Percentiles rank a stretch among this genome's conserved stretches.
Evolutionary conservation across 2,797 vertebrate species (phyloP).

Genomic region (Limnodromus scolopaceus): DNA sequence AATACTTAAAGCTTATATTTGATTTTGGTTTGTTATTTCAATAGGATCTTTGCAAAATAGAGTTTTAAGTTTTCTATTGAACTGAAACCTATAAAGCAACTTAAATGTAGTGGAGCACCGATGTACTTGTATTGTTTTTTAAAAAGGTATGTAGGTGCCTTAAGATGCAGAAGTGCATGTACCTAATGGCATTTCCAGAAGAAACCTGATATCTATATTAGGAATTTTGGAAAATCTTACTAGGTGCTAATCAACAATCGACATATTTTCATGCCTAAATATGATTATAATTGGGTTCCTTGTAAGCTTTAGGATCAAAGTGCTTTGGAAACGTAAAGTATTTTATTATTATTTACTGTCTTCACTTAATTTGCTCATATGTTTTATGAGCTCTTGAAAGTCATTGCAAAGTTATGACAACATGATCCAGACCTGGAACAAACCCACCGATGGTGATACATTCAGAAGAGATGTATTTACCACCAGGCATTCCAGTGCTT

Average conservation of each 20-base stretch:
- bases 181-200: neutral
- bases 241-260: neutral
- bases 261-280: neutral
- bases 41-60: neutral
- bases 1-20: neutral
- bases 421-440: neutral
- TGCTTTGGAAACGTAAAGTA: neutral
- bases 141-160: neutral
- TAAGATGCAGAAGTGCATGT: neutral
- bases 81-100: neutral
- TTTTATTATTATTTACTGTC: slow-evolving; percentile 34
- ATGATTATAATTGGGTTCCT: neutral
- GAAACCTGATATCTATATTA: neutral
- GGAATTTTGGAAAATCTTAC: neutral
- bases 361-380: neutral
- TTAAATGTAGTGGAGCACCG: neutral
- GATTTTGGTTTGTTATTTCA: neutral
- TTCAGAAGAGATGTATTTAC: neutral
- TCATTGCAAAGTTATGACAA: neutral
- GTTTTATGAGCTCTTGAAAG: slow-evolving; percentile 33
- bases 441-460: neutral
- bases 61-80: neutral
- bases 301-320: neutral
- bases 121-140: neutral
- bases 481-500: neutral